Percentiles rank a stretch among this genome's conserved stretches.
Evolutionary conservation across 1,140 invertebrate species (phyloP).

Genomic region (Melitaea cinxia): DNA sequence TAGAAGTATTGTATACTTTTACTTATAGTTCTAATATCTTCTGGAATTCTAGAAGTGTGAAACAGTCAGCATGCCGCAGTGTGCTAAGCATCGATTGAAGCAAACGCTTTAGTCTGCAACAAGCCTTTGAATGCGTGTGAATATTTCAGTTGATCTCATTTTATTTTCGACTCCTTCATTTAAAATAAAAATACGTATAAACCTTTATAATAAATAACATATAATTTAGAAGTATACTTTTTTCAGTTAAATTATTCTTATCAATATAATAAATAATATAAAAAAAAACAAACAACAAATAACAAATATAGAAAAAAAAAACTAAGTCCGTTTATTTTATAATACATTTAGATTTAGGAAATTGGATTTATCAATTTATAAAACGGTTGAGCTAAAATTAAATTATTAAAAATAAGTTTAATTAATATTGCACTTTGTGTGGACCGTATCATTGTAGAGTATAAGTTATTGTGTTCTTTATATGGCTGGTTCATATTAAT

Average conservation of each 20-base stretch:
- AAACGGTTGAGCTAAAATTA: not conserved
- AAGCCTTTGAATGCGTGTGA: conserved; percentile 70
- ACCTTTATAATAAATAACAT: too few relatives aligned
- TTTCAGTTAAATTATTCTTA: too few relatives aligned
- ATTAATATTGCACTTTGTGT: not conserved
- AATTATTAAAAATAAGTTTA: not conserved
- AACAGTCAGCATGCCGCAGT: conserved; percentile 59
- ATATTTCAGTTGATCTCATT: conserved; percentile 37
- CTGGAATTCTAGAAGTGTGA: conserved; percentile 26
- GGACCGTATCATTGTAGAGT: conserved; percentile 5
- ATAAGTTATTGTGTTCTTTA: conserved; percentile 11
- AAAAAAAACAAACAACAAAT: not conserved
- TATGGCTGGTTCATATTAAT: conserved; percentile 19
- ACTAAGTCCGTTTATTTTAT: not conserved
- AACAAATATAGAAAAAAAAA: not conserved
- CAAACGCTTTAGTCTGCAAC: conserved; percentile 55
- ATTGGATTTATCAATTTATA: too few relatives aligned
- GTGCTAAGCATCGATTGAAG: conserved; percentile 53
- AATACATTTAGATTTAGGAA: too few relatives aligned
- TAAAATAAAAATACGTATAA: too few relatives aligned
- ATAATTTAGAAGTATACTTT: too few relatives aligned
- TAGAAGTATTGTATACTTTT: not conserved
- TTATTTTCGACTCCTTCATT: conserved; percentile 39
- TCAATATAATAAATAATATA: not conserved
- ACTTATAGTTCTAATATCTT: conserved; percentile 28